phyloP scores from a whole-genome alignment of 2,888 invertebrate genomes.

The Drosophila mercatorum region DNA sequence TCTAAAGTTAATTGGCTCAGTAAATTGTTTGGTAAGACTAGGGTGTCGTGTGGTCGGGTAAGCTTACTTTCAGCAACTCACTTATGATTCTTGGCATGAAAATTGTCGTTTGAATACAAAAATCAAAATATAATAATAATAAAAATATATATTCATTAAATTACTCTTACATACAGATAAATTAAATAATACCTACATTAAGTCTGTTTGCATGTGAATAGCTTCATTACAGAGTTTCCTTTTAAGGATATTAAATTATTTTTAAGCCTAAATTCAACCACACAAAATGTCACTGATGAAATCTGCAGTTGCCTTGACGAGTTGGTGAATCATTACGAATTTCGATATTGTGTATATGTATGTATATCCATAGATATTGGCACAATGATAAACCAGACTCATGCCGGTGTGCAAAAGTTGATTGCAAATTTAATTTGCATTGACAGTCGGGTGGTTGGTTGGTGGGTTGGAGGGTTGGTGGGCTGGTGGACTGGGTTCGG shows the following conservation, averaged over 20 bases:
- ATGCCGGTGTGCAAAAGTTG: constrained; percentile 24
- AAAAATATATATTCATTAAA: constrained; percentile 12
- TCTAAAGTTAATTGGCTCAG: no score
- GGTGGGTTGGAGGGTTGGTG: background rate
- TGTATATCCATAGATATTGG: background rate
- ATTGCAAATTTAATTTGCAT: constrained; percentile 59
- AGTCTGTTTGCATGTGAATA: background rate
- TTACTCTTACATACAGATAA: constrained; percentile 26
- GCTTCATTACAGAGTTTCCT: background rate
- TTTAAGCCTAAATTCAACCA: background rate
- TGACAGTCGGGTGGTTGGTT: constrained; percentile 32
- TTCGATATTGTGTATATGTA: constrained; percentile 9
- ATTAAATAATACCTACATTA: background rate
- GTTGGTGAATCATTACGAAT: constrained; percentile 16
- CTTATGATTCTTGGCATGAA: constrained; percentile 18
- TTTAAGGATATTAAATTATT: background rate
- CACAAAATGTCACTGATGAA: background rate
- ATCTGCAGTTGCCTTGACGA: constrained; percentile 17
- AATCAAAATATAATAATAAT: no score
- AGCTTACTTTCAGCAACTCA: background rate
- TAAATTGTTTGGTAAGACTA: no score
- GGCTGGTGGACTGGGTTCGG: constrained; percentile 3
- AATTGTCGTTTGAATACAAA: constrained; percentile 18
- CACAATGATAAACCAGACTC: constrained; percentile 32
- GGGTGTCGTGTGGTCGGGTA: background rate